Percentiles rank a stretch among this genome's conserved stretches.
Conservation (phyloP, 2,888 invertebrate genomes). For the Mesoligia furuncula region DNA sequence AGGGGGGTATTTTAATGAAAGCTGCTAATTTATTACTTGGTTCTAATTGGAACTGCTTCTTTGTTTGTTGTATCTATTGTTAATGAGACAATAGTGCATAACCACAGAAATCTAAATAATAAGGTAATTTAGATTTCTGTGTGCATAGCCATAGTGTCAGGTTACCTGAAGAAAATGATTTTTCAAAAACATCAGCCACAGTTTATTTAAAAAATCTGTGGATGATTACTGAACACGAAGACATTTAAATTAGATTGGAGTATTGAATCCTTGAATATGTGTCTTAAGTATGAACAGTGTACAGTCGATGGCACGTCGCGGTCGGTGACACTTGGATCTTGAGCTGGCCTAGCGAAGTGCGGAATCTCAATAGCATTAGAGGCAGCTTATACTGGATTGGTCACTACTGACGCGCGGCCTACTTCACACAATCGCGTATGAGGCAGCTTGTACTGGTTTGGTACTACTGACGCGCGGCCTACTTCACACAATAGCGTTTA, state of each 20-base stretch:
- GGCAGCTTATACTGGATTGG: not conserved
- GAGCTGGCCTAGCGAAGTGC: not conserved
- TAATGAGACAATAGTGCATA: not conserved
- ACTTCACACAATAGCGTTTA: too few species aligned
- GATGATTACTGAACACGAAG: not conserved
- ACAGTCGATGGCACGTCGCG: not conserved
- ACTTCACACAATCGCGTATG: too few species aligned
- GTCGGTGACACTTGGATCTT: not conserved
- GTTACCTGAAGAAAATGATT: not conserved
- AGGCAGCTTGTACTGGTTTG: not conserved
- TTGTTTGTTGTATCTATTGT: not conserved
- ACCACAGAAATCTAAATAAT: too few species aligned
- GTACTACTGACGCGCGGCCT: too few species aligned
- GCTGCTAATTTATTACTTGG: slow-evolving; percentile 12
- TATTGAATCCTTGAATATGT: not conserved
- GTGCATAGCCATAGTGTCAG: not conserved
- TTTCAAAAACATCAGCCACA: not conserved
- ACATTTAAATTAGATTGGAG: not conserved
- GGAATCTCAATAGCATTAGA: not conserved
- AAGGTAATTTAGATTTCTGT: too few species aligned
- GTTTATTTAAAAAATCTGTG: not conserved
- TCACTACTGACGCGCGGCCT: too few species aligned
- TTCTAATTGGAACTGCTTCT: not conserved
- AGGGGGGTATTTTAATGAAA: slow-evolving; percentile 51
- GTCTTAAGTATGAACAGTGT: too few species aligned